Conservation (phyloP, 1,140 invertebrate species). For the Drosophila pectinifera region DNA sequence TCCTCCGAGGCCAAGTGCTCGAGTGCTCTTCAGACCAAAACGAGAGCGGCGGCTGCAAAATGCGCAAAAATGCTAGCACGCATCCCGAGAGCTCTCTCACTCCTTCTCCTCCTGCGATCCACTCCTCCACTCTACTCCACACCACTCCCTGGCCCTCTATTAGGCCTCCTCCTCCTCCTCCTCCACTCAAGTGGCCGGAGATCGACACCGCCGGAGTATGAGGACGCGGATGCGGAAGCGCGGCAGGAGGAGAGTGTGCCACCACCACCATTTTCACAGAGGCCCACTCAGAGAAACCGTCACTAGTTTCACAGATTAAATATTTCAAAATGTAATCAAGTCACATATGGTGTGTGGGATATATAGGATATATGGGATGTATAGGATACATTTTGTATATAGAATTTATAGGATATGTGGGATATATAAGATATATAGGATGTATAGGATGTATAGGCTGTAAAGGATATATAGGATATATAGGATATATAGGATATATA, state of each 20-base stretch:
- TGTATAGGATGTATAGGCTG: too few species aligned
- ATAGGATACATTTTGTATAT: too few species aligned
- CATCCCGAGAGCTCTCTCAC: slow-evolving; percentile 8
- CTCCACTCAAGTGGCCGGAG: slow-evolving; percentile 29
- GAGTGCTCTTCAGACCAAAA: slow-evolving; percentile 63
- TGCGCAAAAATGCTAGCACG: slow-evolving; percentile 64
- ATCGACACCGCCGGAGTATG: slow-evolving; percentile 38
- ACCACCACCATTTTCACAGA: slow-evolving; percentile 24
- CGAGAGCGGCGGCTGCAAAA: slow-evolving; percentile 57
- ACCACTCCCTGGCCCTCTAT: not conserved
- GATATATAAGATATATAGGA: too few species aligned
- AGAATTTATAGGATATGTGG: too few species aligned
- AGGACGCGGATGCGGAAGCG: slow-evolving; percentile 6
- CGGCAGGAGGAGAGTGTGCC: slow-evolving; percentile 36
- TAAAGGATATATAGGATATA: too few species aligned
- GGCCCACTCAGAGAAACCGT: slow-evolving; percentile 14
- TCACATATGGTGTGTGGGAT: not conserved
- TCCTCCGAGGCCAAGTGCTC: slow-evolving; percentile 32
- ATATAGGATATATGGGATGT: not conserved
- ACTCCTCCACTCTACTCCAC: not conserved
- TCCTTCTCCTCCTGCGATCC: not conserved
- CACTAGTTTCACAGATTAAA: not conserved
- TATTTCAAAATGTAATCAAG: not conserved
- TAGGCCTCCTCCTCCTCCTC: not conserved
- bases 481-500: too few species aligned